Evolutionary conservation across 2,113 vertebrate species (phyloP).

Genomic region (zebrafish (Danio rerio)): DNA sequence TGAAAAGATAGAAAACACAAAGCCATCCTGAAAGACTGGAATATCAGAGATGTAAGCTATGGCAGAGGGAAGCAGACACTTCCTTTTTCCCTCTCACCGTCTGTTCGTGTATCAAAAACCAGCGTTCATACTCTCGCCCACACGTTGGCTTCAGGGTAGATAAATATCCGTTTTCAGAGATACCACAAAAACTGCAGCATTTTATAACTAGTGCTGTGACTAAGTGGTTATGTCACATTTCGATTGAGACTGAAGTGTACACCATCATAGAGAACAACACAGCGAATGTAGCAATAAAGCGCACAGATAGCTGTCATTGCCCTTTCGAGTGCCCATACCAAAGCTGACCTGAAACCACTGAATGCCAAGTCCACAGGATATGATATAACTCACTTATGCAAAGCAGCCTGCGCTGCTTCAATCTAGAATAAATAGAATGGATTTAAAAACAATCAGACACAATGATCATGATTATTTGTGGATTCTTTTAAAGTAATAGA

Average conservation of each 20-base stretch:
- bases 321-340: slow-evolving; percentile 10
- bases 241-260: slow-evolving; percentile 20
- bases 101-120: slow-evolving; percentile 23
- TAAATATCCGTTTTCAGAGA: slow-evolving; percentile 59
- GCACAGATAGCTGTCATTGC: background rate
- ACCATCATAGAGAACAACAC: slow-evolving; percentile 10
- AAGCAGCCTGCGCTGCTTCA: slow-evolving; percentile 34
- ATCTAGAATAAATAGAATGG: background rate
- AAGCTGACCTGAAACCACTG: slow-evolving; percentile 38
- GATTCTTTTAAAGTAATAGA: background rate
- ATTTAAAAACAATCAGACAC: background rate
- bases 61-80: slow-evolving; percentile 58
- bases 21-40: slow-evolving; percentile 18
- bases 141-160: slow-evolving; percentile 49
- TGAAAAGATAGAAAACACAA: slow-evolving; percentile 49
- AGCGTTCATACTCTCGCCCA: slow-evolving; percentile 45
- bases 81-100: slow-evolving; percentile 59
- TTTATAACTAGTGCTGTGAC: slow-evolving; percentile 46
- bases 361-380: slow-evolving; percentile 49
- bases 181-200: slow-evolving; percentile 48
- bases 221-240: slow-evolving; percentile 43
- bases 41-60: slow-evolving; percentile 44
- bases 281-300: slow-evolving; percentile 21
- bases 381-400: slow-evolving; percentile 48
- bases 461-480: background rate